A percentile compares a stretch with the other conserved stretches of the same genome.
phyloP scores from a whole-genome alignment of 53 echinoderm and acorn worm genomes.

The Henricia sp. region DNA sequence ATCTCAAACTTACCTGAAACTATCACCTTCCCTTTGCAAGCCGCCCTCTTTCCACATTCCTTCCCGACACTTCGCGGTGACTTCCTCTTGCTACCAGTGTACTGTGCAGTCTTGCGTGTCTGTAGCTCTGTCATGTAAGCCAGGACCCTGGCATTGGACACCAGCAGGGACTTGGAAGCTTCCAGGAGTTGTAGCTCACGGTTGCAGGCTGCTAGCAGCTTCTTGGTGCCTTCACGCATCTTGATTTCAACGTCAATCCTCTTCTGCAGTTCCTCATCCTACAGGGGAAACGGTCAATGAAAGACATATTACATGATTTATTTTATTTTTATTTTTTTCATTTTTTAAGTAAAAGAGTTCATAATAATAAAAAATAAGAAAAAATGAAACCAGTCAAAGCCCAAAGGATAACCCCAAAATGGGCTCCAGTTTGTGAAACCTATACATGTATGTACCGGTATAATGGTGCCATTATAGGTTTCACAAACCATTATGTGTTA shows the following conservation, averaged over 20 bases:
- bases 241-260: constrained; percentile 99
- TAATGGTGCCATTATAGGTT: too few species aligned
- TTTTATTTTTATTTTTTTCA: too few species aligned
- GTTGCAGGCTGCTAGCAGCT: constrained; percentile 94
- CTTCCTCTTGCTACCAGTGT: constrained; percentile 55
- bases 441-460: too few species aligned
- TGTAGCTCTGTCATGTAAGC: constrained; percentile 96
- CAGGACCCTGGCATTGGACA: constrained; percentile 89
- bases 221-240: constrained; percentile 95
- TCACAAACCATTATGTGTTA: too few species aligned
- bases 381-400: too few species aligned
- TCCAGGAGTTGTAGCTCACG: constrained; percentile 89
- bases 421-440: too few species aligned
- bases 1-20: constrained; percentile 75
- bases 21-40: constrained; percentile 83
- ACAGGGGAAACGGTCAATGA: not conserved
- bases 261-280: constrained; percentile 98
- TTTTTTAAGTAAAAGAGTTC: too few species aligned
- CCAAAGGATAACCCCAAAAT: too few species aligned
- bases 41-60: constrained; percentile 36
- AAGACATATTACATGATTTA: too few species aligned
- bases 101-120: constrained; percentile 88
- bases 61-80: not conserved
- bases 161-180: constrained; percentile 90
- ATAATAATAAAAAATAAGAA: too few species aligned